Evolutionary conservation across 2,797 vertebrate genomes (phyloP), one percentile per base, ranked within the genome.

Genomic region (Myripristis jacobus): DNA sequence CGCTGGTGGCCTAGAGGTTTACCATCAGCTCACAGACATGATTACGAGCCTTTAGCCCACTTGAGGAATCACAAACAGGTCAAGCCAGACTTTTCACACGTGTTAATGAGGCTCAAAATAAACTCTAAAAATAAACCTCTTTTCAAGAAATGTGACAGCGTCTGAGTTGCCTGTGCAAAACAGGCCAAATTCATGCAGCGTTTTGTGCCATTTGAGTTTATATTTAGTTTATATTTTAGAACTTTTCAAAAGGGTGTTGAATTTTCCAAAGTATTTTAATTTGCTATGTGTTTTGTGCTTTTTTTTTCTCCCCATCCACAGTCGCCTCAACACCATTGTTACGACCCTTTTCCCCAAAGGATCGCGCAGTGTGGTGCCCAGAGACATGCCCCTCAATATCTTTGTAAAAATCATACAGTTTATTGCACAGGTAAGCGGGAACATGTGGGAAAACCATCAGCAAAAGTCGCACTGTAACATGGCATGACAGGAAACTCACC

Each of bases 391-490:
- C 36, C 95, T 99, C 46, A 99, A 99, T 77, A 99, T 99, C 89
- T 99, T 99, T 73, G 97, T 99, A 85, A 99, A 99, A 91, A 99
- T 99, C 82, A 98, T 99, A 88, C 97, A 99, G 89, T 99, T 99
- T 90, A 98, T 99, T 84, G 97, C 97, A 82, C 98, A 99, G 96
- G 98, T 99, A 73, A 87, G 63, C 3, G 53, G 55, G 55, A 3
- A 2, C 0, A 48, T 44, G 2, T n/a, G 18, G 19, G 25, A 18
- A 58, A 19, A 3, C 16, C 24, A 8, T 3, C 41, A 16, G 3
- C 41, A 43, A 16, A 43, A 5, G 38, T 36, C 11, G 12, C 36
- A 60, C 6, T 18, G 24, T 9, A 5, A 61, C 25, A 31, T 27
- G 0, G 43, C 2, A 9, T 62, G 11, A 38, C 16, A 22, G 21